phyloP scores from a whole-genome alignment of 2,888 invertebrate species.

The Celastrina argiolus region DNA sequence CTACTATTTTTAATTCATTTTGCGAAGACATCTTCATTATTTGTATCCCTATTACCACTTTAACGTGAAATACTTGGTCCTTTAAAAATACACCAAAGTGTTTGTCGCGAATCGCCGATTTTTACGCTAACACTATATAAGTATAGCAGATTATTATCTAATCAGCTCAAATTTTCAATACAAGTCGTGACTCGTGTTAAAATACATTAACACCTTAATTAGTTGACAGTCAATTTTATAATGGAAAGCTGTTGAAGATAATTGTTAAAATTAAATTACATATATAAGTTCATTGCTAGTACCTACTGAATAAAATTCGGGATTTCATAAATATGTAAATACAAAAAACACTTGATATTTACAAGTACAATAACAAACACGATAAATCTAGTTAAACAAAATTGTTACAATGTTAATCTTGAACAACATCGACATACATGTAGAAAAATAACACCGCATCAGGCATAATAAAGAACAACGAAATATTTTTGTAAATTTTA shows the following conservation, averaged over 20 bases:
- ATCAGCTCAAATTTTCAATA: not conserved
- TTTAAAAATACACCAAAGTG: not conserved
- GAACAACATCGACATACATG: constrained; percentile 16
- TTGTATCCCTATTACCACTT: constrained; percentile 46
- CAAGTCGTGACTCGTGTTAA: not conserved
- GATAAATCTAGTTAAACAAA: constrained; percentile 16
- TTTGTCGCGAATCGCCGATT: not conserved
- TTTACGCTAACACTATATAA: not conserved
- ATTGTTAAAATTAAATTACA: not conserved
- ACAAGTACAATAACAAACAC: not conserved
- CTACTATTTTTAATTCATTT: constrained; percentile 68
- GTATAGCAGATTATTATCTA: not conserved
- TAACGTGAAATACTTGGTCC: not conserved
- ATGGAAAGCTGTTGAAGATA: not conserved
- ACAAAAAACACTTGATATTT: not conserved
- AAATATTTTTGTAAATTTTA: constrained; percentile 19
- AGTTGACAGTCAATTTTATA: not conserved
- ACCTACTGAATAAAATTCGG: not conserved
- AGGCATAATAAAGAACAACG: constrained; percentile 6
- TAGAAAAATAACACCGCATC: not conserved
- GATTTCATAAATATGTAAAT: not conserved
- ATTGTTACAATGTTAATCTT: constrained; percentile 17
- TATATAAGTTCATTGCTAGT: not conserved
- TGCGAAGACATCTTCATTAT: constrained; percentile 73
- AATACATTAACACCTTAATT: not conserved